Conservation (phyloP, 2,113 vertebrate species). For the Poeciliopsis turrubarensis region DNA sequence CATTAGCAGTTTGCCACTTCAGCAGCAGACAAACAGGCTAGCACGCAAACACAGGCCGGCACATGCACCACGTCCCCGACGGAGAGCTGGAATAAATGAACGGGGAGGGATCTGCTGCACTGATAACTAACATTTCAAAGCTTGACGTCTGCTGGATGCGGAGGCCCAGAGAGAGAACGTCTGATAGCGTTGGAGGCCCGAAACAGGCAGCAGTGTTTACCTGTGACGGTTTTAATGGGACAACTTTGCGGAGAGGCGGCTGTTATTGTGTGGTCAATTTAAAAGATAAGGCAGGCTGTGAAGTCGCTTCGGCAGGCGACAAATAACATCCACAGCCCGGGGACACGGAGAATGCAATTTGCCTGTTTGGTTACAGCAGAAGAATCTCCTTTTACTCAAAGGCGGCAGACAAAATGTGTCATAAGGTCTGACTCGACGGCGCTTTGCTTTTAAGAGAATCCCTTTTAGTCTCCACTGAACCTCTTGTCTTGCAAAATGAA, state of each 20-base stretch:
- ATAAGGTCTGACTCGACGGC: slow-evolving; percentile 26
- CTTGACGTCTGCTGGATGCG: slow-evolving; percentile 23
- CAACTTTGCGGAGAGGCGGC: slow-evolving; percentile 19
- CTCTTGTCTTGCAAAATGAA: slow-evolving; percentile 30
- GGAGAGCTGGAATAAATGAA: slow-evolving; percentile 53
- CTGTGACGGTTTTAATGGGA: slow-evolving; percentile 39
- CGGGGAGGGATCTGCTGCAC: slow-evolving; percentile 40
- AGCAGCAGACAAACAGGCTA: slow-evolving; percentile 33
- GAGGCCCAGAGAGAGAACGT: background rate
- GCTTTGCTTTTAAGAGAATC: slow-evolving; percentile 16
- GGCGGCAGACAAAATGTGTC: slow-evolving; percentile 34
- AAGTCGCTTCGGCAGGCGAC: slow-evolving; percentile 37
- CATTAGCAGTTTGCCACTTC: slow-evolving; percentile 72
- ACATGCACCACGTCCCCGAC: slow-evolving; percentile 15
- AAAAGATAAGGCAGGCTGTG: slow-evolving; percentile 49
- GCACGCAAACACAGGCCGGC: slow-evolving; percentile 8
- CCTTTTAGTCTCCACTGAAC: slow-evolving; percentile 16
- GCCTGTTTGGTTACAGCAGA: slow-evolving; percentile 59
- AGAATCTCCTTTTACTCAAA: slow-evolving; percentile 44
- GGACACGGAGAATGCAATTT: slow-evolving; percentile 58
- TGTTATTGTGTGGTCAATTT: slow-evolving; percentile 50
- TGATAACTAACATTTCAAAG: slow-evolving; percentile 44
- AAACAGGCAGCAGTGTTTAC: slow-evolving; percentile 39
- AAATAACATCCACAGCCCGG: slow-evolving; percentile 49
- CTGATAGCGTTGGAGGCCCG: slow-evolving; percentile 18